phyloP scores from a whole-genome alignment of 2,113 vertebrate species.

The Terrapene triunguis region DNA sequence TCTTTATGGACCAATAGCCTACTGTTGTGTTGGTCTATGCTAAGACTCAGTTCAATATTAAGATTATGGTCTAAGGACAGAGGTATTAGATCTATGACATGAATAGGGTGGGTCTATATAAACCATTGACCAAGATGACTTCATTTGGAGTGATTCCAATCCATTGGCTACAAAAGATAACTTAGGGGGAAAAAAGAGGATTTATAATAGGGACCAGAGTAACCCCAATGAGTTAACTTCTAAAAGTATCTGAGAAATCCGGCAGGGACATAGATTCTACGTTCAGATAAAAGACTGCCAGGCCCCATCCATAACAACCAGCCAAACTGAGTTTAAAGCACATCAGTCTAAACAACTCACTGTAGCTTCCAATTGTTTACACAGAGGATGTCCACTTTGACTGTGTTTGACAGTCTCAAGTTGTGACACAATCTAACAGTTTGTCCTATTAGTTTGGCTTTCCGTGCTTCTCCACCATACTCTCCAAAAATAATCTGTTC shows the following conservation, averaged over 20 bases:
- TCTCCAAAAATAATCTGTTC: neutral
- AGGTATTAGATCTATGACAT: accelerated
- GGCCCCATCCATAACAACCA: neutral
- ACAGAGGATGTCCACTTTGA: neutral
- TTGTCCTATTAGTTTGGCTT: neutral
- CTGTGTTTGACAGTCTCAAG: neutral
- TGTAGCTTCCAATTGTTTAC: accelerated
- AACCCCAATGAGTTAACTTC: neutral
- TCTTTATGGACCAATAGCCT: neutral
- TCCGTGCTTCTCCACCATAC: neutral
- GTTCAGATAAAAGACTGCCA: neutral
- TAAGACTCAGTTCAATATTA: neutral
- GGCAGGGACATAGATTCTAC: neutral
- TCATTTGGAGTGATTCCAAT: neutral
- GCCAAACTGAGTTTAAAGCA: neutral
- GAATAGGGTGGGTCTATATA: neutral
- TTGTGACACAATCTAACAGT: accelerated
- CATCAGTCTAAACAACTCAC: accelerated
- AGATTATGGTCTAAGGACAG: neutral
- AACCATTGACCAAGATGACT: neutral
- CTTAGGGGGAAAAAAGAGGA: too few relatives aligned
- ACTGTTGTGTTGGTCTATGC: neutral
- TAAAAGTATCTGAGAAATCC: neutral
- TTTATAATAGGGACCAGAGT: neutral
- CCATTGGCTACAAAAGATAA: neutral